phyloP scores from a whole-genome alignment of 1,140 invertebrate species.

The Probaryconus sp. region DNA sequence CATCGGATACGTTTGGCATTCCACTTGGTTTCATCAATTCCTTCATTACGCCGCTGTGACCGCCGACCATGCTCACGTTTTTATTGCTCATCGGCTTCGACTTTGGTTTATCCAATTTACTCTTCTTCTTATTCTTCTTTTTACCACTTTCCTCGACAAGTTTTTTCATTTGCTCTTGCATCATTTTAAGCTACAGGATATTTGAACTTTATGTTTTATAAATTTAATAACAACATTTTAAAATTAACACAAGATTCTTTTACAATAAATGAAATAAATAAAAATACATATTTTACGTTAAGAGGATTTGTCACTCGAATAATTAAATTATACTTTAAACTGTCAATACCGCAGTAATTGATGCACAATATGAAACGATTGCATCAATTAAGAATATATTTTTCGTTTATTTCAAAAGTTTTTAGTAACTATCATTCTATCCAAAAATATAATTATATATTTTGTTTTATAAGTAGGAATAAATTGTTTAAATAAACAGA shows the following conservation, averaged over 20 bases:
- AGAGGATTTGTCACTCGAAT: constrained; percentile 1
- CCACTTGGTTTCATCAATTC: constrained; percentile 77
- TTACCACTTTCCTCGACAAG: constrained; percentile 89
- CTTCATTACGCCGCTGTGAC: constrained; percentile 77
- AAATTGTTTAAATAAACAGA: too few species aligned
- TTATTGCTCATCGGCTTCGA: constrained; percentile 80
- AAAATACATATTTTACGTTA: constrained; percentile 3
- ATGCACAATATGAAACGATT: too few species aligned
- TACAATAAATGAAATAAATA: too few species aligned
- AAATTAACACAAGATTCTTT: too few species aligned
- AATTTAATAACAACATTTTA: constrained; percentile 10
- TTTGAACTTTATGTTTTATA: background rate
- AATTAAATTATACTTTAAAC: too few species aligned
- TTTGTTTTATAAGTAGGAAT: too few species aligned
- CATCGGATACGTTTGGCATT: constrained; percentile 77
- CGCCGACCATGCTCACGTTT: constrained; percentile 73
- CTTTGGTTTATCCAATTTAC: constrained; percentile 85
- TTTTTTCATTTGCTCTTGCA: constrained; percentile 96
- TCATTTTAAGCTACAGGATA: constrained; percentile 87
- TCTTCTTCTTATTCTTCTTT: constrained; percentile 88
- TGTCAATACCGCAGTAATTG: too few species aligned
- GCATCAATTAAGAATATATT: too few species aligned
- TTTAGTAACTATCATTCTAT: too few species aligned
- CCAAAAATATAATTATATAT: too few species aligned
- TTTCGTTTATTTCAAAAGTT: too few species aligned